A percentile compares a stretch with the other conserved stretches of the same genome.
Evolutionary conservation across 2,113 vertebrate genomes (phyloP).

Genomic region (Hippocampus mohnikei): DNA sequence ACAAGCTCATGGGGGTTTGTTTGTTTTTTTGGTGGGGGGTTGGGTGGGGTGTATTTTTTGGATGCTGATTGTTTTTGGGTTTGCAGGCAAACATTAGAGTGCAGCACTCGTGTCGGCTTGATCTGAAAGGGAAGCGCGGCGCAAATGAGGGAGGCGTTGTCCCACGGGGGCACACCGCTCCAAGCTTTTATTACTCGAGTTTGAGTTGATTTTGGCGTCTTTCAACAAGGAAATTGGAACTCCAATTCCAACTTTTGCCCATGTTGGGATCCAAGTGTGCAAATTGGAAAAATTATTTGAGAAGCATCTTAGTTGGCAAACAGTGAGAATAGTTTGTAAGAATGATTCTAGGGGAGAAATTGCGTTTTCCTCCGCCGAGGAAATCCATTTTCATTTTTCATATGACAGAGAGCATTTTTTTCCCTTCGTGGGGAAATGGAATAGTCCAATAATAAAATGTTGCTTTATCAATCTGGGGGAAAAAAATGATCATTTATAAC

Average conservation of each 20-base stretch:
- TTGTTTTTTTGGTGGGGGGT: neutral
- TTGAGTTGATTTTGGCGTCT: neutral
- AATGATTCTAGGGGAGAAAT: too few species aligned
- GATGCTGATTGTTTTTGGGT: neutral
- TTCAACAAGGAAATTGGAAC: neutral
- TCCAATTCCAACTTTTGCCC: neutral
- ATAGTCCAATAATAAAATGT: too few species aligned
- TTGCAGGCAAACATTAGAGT: neutral
- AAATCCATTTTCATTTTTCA: too few species aligned
- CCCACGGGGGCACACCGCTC: neutral
- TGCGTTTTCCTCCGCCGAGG: too few species aligned
- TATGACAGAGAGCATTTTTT: too few species aligned
- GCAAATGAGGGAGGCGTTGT: neutral
- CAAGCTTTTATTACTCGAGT: neutral
- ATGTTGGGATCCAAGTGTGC: neutral
- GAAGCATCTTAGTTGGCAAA: neutral
- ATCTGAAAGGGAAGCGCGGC: too few species aligned
- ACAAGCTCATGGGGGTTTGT: neutral
- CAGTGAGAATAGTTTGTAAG: too few species aligned
- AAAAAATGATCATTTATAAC: too few species aligned
- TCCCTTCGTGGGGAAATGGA: too few species aligned
- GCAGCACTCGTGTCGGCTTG: neutral
- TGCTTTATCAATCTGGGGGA: too few species aligned
- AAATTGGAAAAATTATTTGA: conserved; percentile 1
- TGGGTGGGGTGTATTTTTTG: neutral